A percentile compares a stretch with the other conserved stretches of the same genome.
Evolutionary conservation across 2,113 vertebrate species (phyloP).

Genomic region (Dromaius novaehollandiae): DNA sequence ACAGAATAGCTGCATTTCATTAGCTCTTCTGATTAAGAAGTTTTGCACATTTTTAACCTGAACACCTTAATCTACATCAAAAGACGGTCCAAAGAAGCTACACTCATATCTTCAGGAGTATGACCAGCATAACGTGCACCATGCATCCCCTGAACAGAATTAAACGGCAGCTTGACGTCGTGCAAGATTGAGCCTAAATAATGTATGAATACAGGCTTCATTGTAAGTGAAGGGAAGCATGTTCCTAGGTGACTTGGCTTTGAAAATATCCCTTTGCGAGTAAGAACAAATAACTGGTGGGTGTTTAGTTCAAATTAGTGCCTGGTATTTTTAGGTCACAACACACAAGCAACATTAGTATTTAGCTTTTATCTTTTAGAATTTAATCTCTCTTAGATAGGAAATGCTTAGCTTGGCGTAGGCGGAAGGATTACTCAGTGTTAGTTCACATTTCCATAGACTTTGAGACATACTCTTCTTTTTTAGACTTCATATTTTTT

Average conservation of each 20-base stretch:
- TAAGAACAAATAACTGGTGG: background rate
- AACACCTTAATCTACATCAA: background rate
- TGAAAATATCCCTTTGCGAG: background rate
- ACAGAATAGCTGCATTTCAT: background rate
- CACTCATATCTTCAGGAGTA: background rate
- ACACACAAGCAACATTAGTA: background rate
- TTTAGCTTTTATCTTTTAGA: background rate
- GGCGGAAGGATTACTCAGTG: slow-evolving; percentile 5
- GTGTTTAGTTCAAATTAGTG: background rate
- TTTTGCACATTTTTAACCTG: background rate
- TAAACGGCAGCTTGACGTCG: background rate
- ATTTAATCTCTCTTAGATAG: slow-evolving; percentile 17
- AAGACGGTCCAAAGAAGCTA: background rate
- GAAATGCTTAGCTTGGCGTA: slow-evolving; percentile 19
- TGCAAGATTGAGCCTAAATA: background rate
- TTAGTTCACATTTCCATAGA: slow-evolving; percentile 5
- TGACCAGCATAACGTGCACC: fast-evolving
- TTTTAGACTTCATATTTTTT: background rate
- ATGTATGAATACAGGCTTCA: fast-evolving
- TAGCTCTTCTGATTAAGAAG: no score
- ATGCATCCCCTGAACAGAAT: fast-evolving
- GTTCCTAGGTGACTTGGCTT: background rate
- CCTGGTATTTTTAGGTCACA: background rate
- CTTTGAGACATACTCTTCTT: background rate
- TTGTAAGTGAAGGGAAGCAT: background rate